Conservation (phyloP, 2,113 vertebrate species). For the Halcyon malimbica region DNA sequence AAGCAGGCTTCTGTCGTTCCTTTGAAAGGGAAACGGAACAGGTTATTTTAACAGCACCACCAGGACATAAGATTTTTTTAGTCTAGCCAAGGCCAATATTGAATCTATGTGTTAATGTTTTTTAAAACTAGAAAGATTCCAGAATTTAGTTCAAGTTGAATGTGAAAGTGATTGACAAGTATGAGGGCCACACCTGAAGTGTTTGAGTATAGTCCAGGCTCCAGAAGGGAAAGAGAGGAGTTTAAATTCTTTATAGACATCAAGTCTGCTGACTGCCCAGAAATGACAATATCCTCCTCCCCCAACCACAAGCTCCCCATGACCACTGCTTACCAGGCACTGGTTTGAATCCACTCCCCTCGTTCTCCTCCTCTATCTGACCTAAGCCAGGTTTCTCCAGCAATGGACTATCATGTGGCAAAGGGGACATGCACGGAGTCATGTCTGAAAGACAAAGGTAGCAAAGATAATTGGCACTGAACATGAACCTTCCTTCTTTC, state of each 20-base stretch:
- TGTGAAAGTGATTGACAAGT: not conserved
- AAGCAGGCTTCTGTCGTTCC: not conserved
- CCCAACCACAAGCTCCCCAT: not conserved
- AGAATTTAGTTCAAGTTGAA: not conserved
- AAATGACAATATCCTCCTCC: not conserved
- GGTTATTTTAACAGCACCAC: not conserved
- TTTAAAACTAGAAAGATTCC: not conserved
- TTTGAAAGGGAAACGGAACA: not conserved
- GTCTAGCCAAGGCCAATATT: not conserved
- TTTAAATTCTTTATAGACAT: not conserved
- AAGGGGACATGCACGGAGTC: slow-evolving; percentile 92
- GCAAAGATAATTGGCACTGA: slow-evolving; percentile 6
- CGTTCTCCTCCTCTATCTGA: slow-evolving; percentile 81
- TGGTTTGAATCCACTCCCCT: slow-evolving; percentile 77
- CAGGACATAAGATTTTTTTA: not conserved
- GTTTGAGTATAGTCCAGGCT: not conserved
- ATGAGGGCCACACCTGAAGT: not conserved
- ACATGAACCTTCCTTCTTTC: not conserved
- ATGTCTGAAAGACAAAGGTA: slow-evolving; percentile 80
- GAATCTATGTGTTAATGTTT: not conserved
- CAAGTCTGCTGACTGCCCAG: not conserved
- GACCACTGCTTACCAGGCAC: slow-evolving; percentile 79
- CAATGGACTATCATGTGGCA: slow-evolving; percentile 82
- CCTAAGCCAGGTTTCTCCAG: slow-evolving; percentile 81
- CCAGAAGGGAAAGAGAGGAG: not conserved